phyloP scores from a whole-genome alignment of 2,113 vertebrate species.

The Bungarus multicinctus region DNA sequence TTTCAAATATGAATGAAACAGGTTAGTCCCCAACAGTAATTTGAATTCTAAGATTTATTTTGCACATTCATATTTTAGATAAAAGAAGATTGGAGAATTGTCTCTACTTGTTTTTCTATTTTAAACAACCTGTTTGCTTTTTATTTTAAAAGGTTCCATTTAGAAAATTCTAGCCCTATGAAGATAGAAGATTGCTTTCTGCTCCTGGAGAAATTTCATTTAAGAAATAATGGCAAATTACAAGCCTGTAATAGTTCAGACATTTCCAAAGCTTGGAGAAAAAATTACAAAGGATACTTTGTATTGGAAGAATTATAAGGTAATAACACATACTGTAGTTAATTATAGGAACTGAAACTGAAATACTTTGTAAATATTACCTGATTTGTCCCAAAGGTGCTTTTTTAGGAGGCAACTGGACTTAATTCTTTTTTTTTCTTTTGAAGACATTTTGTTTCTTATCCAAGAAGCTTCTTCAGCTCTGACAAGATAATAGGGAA shows the following conservation, averaged over 20 bases:
- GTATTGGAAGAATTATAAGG: constrained; percentile 95
- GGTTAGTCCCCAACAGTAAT: not conserved
- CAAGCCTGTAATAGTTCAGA: constrained; percentile 82
- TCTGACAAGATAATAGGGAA: too few species aligned
- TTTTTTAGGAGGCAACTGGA: too few species aligned
- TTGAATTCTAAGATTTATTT: not conserved
- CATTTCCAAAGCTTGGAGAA: constrained; percentile 85
- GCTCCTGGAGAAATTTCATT: not conserved
- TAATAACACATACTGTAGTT: constrained; percentile 36
- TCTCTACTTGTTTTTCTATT: not conserved
- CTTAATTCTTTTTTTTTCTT: too few species aligned
- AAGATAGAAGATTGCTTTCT: not conserved
- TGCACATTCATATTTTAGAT: not conserved
- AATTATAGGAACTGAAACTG: not conserved
- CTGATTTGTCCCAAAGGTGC: not conserved
- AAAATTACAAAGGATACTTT: constrained; percentile 90
- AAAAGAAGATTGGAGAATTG: not conserved
- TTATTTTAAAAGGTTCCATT: not conserved
- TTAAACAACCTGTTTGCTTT: not conserved
- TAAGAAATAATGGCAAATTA: constrained; percentile 80
- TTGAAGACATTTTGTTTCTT: too few species aligned
- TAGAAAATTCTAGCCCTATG: not conserved
- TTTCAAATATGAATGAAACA: not conserved
- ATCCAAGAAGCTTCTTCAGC: too few species aligned
- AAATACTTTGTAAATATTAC: not conserved